Conservation (phyloP, 2,797 vertebrate species). For the Taenioides sp. region DNA sequence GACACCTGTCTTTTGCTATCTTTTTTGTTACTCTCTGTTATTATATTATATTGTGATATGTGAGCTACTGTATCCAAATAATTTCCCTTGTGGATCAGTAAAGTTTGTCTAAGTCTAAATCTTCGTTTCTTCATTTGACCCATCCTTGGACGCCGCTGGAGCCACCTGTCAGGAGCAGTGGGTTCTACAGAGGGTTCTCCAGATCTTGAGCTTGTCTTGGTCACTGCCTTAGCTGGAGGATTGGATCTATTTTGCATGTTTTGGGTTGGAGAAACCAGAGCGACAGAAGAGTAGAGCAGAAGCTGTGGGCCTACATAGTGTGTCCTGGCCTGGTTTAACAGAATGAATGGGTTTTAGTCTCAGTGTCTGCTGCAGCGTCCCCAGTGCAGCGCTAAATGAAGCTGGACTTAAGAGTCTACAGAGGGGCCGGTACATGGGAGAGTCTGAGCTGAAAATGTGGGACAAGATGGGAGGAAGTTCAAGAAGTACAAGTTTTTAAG, state of each 20-base stretch:
- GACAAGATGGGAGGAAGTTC: background rate
- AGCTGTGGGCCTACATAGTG: background rate
- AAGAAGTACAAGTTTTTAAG: too few species aligned
- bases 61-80: too few species aligned
- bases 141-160: background rate
- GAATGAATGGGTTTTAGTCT: slow-evolving; percentile 90
- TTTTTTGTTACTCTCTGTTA: too few species aligned
- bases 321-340: slow-evolving; percentile 82
- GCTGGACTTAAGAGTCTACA: slow-evolving; percentile 59
- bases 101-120: too few species aligned
- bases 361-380: slow-evolving; percentile 59
- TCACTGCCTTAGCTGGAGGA: background rate
- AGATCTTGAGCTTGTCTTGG: background rate
- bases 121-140: background rate
- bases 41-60: too few species aligned
- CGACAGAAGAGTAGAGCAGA: background rate
- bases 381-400: slow-evolving; percentile 85
- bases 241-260: too few species aligned
- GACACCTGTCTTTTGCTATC: too few species aligned
- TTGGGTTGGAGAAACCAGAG: too few species aligned
- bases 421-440: slow-evolving; percentile 22
- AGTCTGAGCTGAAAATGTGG: background rate
- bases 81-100: too few species aligned
- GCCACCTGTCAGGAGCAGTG: background rate
- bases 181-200: background rate